phyloP scores from a whole-genome alignment of 2,113 vertebrate species.

The Rana temporaria region DNA sequence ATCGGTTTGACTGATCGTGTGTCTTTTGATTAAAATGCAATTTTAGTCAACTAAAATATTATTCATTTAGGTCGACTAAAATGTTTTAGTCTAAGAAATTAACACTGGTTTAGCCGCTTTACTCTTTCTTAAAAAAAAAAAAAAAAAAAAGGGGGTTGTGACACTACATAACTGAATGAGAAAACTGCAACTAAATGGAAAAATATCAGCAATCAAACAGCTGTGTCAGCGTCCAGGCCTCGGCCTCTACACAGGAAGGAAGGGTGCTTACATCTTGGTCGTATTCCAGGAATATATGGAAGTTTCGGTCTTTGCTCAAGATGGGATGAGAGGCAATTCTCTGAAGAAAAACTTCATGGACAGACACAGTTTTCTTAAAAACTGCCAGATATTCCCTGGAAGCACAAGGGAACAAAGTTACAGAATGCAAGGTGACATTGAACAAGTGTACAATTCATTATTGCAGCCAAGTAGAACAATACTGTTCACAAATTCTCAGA shows the following conservation, averaged over 20 bases:
- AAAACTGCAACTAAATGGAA: not conserved
- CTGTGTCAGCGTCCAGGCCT: conserved; percentile 36
- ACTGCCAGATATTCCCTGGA: conserved; percentile 88
- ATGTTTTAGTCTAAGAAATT: no score
- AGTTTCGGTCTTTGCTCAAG: conserved; percentile 94
- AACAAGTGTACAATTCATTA: not conserved
- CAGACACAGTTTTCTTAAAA: conserved; percentile 98
- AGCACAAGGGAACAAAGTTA: conserved; percentile 49
- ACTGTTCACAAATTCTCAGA: no score
- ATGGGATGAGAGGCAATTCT: conserved; percentile 87
- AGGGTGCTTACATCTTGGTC: conserved; percentile 91
- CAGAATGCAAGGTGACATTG: not conserved
- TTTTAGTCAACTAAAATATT: no score
- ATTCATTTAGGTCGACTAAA: no score
- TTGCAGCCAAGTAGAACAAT: not conserved
- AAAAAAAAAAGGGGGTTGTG: no score
- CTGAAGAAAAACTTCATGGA: conserved; percentile 95
- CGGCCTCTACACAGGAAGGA: conserved; percentile 33
- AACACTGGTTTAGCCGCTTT: no score
- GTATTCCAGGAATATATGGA: conserved; percentile 97
- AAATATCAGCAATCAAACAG: conserved; percentile 10
- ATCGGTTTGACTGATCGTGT: no score
- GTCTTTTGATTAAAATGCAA: no score
- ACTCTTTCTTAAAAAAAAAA: no score
- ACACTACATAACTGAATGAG: no score